Evolutionary conservation across 2,797 vertebrate species (phyloP).

Genomic region (Phoxinus dragarum): DNA sequence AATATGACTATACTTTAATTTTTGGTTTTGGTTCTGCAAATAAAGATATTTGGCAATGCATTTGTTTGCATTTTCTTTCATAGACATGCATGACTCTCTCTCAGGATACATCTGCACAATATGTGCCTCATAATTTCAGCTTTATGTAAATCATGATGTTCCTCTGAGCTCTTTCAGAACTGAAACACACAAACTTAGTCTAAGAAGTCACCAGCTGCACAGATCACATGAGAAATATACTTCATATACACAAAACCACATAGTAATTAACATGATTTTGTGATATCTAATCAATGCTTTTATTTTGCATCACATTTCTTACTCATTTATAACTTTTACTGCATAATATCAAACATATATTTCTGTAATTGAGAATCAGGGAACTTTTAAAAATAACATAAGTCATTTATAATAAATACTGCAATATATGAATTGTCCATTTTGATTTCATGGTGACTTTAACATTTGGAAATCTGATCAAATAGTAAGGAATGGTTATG

Average conservation of each 20-base stretch:
- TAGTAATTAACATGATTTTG: not conserved
- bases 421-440: too few species aligned
- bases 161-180: not conserved
- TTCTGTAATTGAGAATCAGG: not conserved
- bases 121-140: conserved; percentile 23
- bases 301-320: not conserved
- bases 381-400: too few species aligned
- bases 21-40: not conserved
- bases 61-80: not conserved
- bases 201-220: not conserved
- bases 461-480: too few species aligned
- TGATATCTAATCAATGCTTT: not conserved
- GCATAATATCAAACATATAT: not conserved
- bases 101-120: conserved; percentile 41
- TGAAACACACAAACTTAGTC: not conserved
- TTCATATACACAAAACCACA: not conserved
- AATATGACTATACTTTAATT: not conserved
- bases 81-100: not conserved
- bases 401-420: too few species aligned
- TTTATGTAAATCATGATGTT: conserved; percentile 38
- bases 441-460: too few species aligned
- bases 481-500: too few species aligned
- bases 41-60: not conserved
- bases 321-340: not conserved
- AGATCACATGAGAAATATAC: not conserved